Evolutionary conservation across 2,888 invertebrate species (phyloP).

Genomic region (Andrena minutula): DNA sequence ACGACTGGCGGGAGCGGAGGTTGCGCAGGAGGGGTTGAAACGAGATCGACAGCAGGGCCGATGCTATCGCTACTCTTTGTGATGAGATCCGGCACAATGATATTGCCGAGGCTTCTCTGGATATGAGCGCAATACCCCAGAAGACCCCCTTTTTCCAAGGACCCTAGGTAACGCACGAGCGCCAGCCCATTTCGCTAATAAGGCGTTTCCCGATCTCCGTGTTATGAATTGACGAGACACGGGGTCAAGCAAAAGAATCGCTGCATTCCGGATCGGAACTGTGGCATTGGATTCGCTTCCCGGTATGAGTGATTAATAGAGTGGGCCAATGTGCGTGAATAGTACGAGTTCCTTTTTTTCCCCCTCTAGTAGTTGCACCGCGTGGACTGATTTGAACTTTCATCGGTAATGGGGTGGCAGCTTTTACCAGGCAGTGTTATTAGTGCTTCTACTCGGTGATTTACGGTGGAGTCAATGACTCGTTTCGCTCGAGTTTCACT

Average conservation of each 20-base stretch:
- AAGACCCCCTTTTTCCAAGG: slow-evolving; percentile 62
- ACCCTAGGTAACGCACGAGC: slow-evolving; percentile 52
- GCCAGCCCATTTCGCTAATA: slow-evolving; percentile 73
- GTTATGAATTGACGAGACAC: slow-evolving; percentile 59
- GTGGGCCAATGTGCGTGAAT: slow-evolving; percentile 23
- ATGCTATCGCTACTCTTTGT: slow-evolving; percentile 80
- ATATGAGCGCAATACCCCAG: slow-evolving; percentile 62
- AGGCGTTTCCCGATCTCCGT: slow-evolving; percentile 69
- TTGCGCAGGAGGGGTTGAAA: slow-evolving; percentile 52
- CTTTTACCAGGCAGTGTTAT: slow-evolving; percentile 25
- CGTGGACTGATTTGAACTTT: slow-evolving; percentile 52
- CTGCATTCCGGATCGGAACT: slow-evolving; percentile 57
- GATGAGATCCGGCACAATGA: slow-evolving; percentile 83
- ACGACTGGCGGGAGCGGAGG: slow-evolving; percentile 7
- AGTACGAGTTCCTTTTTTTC: slow-evolving; percentile 1
- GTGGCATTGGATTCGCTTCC: slow-evolving; percentile 54
- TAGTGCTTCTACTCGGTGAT: neutral
- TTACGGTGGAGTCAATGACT: neutral
- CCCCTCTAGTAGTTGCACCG: neutral
- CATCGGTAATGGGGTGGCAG: slow-evolving; percentile 53
- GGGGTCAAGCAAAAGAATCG: slow-evolving; percentile 63
- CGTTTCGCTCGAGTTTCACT: neutral
- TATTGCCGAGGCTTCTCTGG: slow-evolving; percentile 68
- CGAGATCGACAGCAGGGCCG: slow-evolving; percentile 73
- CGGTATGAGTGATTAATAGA: slow-evolving; percentile 53